Evolutionary conservation across 1,140 invertebrate species (phyloP), one percentile per base, ranked within the genome.

Genomic region (Ceratoteleas bidentatus): DNA sequence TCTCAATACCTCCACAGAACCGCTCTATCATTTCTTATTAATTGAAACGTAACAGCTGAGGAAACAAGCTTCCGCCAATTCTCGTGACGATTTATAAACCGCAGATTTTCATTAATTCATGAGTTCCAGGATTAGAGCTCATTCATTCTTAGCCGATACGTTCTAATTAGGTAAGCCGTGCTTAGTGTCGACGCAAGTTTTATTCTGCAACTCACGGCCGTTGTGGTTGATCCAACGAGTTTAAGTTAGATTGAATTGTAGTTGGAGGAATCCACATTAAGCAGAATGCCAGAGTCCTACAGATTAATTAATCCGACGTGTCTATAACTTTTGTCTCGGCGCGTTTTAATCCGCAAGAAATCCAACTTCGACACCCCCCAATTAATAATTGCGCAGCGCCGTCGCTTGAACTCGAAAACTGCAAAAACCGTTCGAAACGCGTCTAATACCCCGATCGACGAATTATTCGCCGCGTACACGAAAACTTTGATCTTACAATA

Each of bases 191-290:
- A 47, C 40, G 15, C 38, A 16, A 56, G 38, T 57, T 68, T 68
- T 56, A 68, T 68, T 57, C 52, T 34, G 32, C 53, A 50, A 57
- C 64, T 56, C 49, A 56, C 7, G 40, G 52, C 64, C 15, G 56
- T 47, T 40, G 53, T 47, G 64, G 52, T 45, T 34, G 24, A 45
- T 56, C 45, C 64, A 54, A 47, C 64, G 8, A 64, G 36, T 56
- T 65, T 66, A 66, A 66, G 38, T 66, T 66, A 66, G 64, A 66
- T 66, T 56, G 52, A 66, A 66, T 66, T 54, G 64, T 66, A 56
- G 52, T 57, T 50, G 45, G 4, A 50, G 50, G 24, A 68, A 68
- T 68, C 53, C 53, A 57, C 53, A 49, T 68, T 68, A 68, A 68
- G 43, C 64, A 34, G 40, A 56, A 66, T 47, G 15, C 64, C 14